A percentile compares a stretch with the other conserved stretches of the same genome.
phyloP scores from a whole-genome alignment of 2,888 invertebrate genomes.

The Emesis furor region DNA sequence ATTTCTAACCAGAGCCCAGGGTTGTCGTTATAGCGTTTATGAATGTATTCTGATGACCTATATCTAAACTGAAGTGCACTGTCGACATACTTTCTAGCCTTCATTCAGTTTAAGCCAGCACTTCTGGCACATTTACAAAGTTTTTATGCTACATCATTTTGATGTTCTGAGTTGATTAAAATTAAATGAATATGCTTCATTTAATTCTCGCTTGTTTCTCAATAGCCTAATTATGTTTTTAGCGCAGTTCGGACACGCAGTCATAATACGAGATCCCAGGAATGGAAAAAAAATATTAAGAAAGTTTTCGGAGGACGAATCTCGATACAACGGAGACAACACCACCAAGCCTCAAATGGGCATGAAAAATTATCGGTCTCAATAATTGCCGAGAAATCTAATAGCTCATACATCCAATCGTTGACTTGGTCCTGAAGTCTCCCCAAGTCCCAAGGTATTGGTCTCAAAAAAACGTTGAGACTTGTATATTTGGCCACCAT shows the following conservation, averaged over 20 bases:
- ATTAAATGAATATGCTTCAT: background rate
- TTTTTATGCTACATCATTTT: background rate
- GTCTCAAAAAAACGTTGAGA: no score
- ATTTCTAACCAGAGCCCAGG: constrained; percentile 63
- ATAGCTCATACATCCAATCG: no score
- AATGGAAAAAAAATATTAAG: no score
- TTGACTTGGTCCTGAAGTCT: no score
- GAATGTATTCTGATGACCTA: constrained; percentile 22
- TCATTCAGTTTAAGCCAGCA: constrained; percentile 9
- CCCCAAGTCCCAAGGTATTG: no score
- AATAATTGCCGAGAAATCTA: background rate
- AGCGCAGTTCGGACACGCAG: background rate
- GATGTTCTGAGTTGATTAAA: background rate
- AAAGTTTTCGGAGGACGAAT: no score
- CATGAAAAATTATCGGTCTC: background rate
- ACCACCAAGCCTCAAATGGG: background rate
- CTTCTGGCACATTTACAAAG: background rate
- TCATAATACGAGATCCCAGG: no score
- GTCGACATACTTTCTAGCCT: constrained; percentile 12
- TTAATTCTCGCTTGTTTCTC: background rate
- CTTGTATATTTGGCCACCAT: no score
- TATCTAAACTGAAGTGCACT: constrained; percentile 5
- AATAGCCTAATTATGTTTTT: background rate
- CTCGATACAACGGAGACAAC: background rate
- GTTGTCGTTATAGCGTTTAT: constrained; percentile 16